Conservation (phyloP, 2,888 invertebrate genomes). For the Miltochrista miniata region DNA sequence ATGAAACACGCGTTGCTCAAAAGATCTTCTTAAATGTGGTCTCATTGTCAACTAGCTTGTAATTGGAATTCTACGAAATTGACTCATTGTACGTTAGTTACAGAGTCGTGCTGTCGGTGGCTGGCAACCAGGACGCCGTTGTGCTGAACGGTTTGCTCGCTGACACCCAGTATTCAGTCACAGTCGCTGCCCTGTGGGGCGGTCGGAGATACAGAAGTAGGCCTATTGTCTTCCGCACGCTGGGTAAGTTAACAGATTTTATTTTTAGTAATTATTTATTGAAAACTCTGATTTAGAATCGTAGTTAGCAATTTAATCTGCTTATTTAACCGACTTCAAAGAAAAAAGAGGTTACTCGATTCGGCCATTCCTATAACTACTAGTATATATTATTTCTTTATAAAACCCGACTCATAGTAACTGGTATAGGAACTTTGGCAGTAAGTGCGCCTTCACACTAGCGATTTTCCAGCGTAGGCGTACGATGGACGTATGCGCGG, state of each 20-base stretch:
- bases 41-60: constrained; percentile 52
- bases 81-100: constrained; percentile 90
- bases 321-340: too few species aligned
- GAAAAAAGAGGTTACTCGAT: too few species aligned
- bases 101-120: constrained; percentile 96
- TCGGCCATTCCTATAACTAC: too few species aligned
- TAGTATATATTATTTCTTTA: too few species aligned
- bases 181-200: constrained; percentile 92
- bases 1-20: too few species aligned
- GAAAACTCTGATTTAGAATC: too few species aligned
- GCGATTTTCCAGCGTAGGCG: too few species aligned
- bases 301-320: too few species aligned
- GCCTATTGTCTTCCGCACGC: constrained; percentile 95
- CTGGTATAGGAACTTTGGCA: too few species aligned
- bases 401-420: too few species aligned
- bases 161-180: constrained; percentile 94
- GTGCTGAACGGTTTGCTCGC: constrained; percentile 91
- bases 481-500: too few species aligned
- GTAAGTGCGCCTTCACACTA: too few species aligned
- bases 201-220: constrained; percentile 93
- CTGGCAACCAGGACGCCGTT: constrained; percentile 94
- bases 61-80: constrained; percentile 76
- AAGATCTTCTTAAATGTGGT: constrained; percentile 46
- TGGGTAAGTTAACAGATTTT: constrained; percentile 82
- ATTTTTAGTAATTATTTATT: neutral